A percentile compares a stretch with the other conserved stretches of the same genome.
phyloP scores from a whole-genome alignment of 1,140 invertebrate species.

The Venturia canescens region DNA sequence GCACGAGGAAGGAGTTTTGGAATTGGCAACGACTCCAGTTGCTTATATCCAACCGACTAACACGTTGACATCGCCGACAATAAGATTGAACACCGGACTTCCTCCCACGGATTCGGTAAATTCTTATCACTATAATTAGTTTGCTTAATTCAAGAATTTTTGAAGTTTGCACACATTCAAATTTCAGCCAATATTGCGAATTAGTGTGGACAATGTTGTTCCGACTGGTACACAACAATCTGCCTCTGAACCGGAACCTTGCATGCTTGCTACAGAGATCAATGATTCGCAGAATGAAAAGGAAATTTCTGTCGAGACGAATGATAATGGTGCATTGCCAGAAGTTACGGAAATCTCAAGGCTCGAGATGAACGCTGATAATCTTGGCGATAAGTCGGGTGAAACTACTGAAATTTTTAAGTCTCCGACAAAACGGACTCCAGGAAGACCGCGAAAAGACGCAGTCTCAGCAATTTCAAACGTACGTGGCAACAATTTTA shows the following conservation, averaged over 20 bases:
- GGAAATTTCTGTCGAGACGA: background rate
- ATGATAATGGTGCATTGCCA: background rate
- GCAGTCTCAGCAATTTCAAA: slow-evolving; percentile 32
- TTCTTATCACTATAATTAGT: background rate
- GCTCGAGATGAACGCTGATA: background rate
- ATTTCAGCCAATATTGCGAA: slow-evolving; percentile 61
- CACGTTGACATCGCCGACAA: slow-evolving; percentile 34
- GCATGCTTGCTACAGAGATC: slow-evolving; percentile 9
- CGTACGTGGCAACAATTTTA: background rate
- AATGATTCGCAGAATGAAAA: background rate
- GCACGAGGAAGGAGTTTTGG: slow-evolving; percentile 61
- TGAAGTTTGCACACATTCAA: background rate
- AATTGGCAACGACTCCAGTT: slow-evolving; percentile 63
- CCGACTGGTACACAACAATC: slow-evolving; percentile 46
- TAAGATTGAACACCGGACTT: slow-evolving; percentile 55
- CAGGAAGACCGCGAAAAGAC: slow-evolving; percentile 64
- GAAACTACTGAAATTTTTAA: slow-evolving; percentile 28
- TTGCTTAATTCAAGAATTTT: background rate
- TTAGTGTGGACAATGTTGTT: slow-evolving; percentile 55
- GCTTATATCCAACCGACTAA: slow-evolving; percentile 59
- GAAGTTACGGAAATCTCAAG: background rate
- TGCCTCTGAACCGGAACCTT: slow-evolving; percentile 41
- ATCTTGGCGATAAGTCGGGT: background rate
- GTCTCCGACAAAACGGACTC: slow-evolving; percentile 51
- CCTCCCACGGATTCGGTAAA: slow-evolving; percentile 55